Percentiles rank a stretch among this genome's conserved stretches.
Evolutionary conservation across 2,888 invertebrate genomes (phyloP).

Genomic region (Tinea semifulvella): DNA sequence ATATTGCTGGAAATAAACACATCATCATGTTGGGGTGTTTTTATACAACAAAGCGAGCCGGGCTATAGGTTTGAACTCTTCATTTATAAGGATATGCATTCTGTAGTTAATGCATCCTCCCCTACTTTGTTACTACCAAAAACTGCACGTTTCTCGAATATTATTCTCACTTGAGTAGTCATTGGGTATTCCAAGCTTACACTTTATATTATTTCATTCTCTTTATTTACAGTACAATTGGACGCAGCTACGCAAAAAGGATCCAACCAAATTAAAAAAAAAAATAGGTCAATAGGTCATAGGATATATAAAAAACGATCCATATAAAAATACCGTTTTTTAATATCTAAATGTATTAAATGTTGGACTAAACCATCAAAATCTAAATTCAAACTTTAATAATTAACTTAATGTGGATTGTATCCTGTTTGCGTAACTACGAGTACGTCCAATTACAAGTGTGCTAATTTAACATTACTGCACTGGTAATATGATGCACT

Average conservation of each 20-base stretch:
- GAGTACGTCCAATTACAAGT: no score
- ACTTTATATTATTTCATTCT: not conserved
- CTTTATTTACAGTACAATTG: not conserved
- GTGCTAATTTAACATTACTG: no score
- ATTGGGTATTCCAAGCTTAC: not conserved
- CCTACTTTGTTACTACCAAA: conserved; percentile 8
- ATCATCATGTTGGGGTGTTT: conserved; percentile 42
- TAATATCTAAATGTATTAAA: no score
- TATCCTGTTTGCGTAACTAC: no score
- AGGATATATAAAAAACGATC: no score
- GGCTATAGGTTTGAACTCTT: conserved; percentile 63
- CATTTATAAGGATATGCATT: conserved; percentile 50
- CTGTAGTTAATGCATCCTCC: conserved; percentile 40
- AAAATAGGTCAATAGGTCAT: not conserved
- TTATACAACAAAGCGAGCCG: conserved; percentile 51
- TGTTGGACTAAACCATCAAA: no score
- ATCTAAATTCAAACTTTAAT: no score
- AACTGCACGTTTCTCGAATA: not conserved
- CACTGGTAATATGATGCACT: no score
- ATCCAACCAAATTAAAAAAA: not conserved
- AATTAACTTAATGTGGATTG: no score
- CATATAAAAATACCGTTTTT: no score
- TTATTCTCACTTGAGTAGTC: no score
- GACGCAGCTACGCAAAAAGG: no score
- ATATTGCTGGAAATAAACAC: conserved; percentile 44